phyloP scores from a whole-genome alignment of 2,888 invertebrate species.

The Oxyscelio sp. region DNA sequence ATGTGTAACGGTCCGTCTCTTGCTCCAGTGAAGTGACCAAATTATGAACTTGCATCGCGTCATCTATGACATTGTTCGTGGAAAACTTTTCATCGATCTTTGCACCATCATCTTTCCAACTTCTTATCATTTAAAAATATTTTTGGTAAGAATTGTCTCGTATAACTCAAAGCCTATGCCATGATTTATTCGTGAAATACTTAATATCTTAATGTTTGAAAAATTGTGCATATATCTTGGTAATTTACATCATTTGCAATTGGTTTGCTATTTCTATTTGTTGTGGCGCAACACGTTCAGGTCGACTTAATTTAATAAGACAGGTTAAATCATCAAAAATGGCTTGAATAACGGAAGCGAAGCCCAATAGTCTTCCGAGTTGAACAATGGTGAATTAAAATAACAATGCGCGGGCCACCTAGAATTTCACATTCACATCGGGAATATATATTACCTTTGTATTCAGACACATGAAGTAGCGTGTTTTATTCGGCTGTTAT shows the following conservation, averaged over 20 bases:
- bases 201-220: slow-evolving; percentile 31
- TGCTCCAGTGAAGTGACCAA: slow-evolving; percentile 39
- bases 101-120: slow-evolving; percentile 25
- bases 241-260: slow-evolving; percentile 43
- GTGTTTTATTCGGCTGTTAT: slow-evolving; percentile 36
- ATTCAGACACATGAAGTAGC: slow-evolving; percentile 44
- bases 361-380: slow-evolving; percentile 46
- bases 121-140: slow-evolving; percentile 68
- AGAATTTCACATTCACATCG: slow-evolving; percentile 39
- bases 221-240: slow-evolving; percentile 48
- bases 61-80: slow-evolving; percentile 55
- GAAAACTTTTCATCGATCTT: slow-evolving; percentile 64
- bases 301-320: slow-evolving; percentile 44
- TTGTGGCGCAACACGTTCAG: slow-evolving; percentile 13
- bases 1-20: not conserved
- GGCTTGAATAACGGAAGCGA: slow-evolving; percentile 34
- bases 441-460: slow-evolving; percentile 42
- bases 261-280: slow-evolving; percentile 7
- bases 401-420: slow-evolving; percentile 44
- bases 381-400: slow-evolving; percentile 54
- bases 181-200: slow-evolving; percentile 47
- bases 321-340: slow-evolving; percentile 58
- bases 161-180: slow-evolving; percentile 55
- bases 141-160: slow-evolving; percentile 44
- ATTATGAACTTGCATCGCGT: slow-evolving; percentile 42